These are phyloP conservation scores for Acrocera orbiculus DNA, from an alignment of 2,888 invertebrate genomes.

Conservation along the genomic window DNA sequence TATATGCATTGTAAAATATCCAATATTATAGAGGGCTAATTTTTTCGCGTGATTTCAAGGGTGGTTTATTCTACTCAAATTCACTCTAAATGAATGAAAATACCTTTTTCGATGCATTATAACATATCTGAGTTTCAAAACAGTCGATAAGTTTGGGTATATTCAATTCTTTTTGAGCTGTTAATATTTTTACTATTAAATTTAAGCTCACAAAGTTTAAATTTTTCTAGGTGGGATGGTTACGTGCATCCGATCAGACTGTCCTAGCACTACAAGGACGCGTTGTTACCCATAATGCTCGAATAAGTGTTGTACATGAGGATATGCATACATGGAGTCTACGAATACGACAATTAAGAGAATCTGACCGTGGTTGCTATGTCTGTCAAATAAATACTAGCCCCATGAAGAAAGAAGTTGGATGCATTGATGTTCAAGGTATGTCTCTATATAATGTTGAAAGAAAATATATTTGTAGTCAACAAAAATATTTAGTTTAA, in stretches of 20 bases:
- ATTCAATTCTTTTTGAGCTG: slow-evolving; percentile 1
- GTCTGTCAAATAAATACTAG: slow-evolving; percentile 87
- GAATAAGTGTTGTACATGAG: slow-evolving; percentile 68
- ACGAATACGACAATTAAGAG: slow-evolving; percentile 63
- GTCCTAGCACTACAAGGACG: slow-evolving; percentile 69
- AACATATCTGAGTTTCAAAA: no score
- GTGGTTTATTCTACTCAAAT: no score
- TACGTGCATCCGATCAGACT: slow-evolving; percentile 80
- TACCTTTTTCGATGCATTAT: no score
- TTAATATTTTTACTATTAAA: background rate
- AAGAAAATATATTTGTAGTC: no score
- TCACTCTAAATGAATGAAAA: no score
- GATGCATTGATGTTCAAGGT: slow-evolving; percentile 80
- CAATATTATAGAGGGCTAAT: no score
- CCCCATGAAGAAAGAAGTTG: slow-evolving; percentile 71
- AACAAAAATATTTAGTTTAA: no score
- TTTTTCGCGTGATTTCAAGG: no score
- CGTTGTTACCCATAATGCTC: slow-evolving; percentile 66
- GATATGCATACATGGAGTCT: slow-evolving; percentile 71
- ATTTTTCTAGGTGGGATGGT: slow-evolving; percentile 72
- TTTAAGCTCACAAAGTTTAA: background rate
- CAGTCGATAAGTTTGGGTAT: background rate
- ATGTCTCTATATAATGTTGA: no score
- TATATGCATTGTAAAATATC: no score
- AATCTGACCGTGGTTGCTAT: slow-evolving; percentile 72